Evolutionary conservation across 2,888 invertebrate species (phyloP).

Genomic region (Aproaerema taeniolella): DNA sequence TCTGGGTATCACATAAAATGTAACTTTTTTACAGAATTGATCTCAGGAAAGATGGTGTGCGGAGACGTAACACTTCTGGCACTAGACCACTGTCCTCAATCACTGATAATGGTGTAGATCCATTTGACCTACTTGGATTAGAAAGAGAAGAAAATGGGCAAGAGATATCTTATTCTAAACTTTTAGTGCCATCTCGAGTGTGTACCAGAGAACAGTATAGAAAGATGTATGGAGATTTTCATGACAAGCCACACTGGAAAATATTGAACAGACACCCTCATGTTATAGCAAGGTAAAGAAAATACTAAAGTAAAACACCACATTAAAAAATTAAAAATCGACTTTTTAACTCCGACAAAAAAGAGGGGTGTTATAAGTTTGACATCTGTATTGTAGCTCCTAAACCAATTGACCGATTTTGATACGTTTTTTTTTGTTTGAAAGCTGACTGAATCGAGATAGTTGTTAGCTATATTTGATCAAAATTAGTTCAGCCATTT

Average conservation of each 20-base stretch:
- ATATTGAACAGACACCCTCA: slow-evolving; percentile 67
- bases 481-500: no score
- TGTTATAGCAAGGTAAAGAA: slow-evolving; percentile 79
- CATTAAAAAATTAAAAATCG: no score
- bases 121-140: slow-evolving; percentile 90
- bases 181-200: slow-evolving; percentile 85
- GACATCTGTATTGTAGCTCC: no score
- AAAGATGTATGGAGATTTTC: slow-evolving; percentile 65
- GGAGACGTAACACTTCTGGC: slow-evolving; percentile 89
- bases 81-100: slow-evolving; percentile 90
- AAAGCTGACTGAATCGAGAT: no score
- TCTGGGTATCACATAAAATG: no score
- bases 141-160: slow-evolving; percentile 90
- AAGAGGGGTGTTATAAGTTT: no score
- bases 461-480: no score
- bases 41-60: slow-evolving; percentile 82
- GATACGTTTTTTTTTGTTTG: no score
- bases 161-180: slow-evolving; percentile 93
- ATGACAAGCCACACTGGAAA: slow-evolving; percentile 63
- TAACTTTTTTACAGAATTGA: slow-evolving; percentile 60
- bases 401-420: no score
- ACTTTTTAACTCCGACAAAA: no score
- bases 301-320: slow-evolving; percentile 12
- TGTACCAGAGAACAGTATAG: slow-evolving; percentile 63
- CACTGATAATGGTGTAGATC: slow-evolving; percentile 89